Percentiles rank a stretch among this genome's conserved stretches.
These are phyloP conservation scores for Glareola pratincola DNA, from an alignment of 2,113 vertebrate species.

Conservation along the genomic window DNA sequence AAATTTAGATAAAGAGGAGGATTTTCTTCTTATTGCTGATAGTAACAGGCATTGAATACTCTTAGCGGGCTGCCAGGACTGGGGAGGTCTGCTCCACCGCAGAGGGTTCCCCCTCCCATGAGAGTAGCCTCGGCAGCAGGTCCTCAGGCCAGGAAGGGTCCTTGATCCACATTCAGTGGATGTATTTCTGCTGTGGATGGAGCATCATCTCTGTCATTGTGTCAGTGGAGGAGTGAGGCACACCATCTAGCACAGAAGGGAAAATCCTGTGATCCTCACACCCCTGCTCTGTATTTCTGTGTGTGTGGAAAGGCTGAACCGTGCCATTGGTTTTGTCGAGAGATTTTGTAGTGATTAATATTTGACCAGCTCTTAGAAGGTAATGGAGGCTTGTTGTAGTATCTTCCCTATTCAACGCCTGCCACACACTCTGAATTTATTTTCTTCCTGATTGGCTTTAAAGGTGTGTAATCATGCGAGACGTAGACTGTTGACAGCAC, in stretches of 20 bases:
- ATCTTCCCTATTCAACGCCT: constrained; percentile 18
- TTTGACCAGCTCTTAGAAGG: constrained; percentile 12
- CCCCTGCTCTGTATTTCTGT: neutral
- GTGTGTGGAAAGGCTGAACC: neutral
- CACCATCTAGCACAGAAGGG: neutral
- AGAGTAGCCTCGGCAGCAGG: neutral
- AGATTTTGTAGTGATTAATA: constrained; percentile 32
- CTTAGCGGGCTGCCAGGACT: neutral
- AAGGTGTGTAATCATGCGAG: constrained; percentile 59
- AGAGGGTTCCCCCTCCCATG: neutral
- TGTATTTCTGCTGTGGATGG: neutral
- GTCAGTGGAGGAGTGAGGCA: neutral
- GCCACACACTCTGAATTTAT: constrained; percentile 44
- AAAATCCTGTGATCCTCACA: neutral
- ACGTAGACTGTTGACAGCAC: constrained; percentile 33
- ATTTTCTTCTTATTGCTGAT: neutral
- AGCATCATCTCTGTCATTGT: neutral
- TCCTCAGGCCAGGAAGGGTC: neutral
- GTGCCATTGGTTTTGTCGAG: neutral
- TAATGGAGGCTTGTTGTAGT: constrained; percentile 2
- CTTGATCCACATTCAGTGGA: neutral
- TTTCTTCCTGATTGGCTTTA: constrained; percentile 58
- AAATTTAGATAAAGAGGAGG: neutral
- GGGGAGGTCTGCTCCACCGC: neutral
- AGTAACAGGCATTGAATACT: neutral